Conservation (phyloP, 2,797 vertebrate species). For the Gorsachius magnificus region DNA sequence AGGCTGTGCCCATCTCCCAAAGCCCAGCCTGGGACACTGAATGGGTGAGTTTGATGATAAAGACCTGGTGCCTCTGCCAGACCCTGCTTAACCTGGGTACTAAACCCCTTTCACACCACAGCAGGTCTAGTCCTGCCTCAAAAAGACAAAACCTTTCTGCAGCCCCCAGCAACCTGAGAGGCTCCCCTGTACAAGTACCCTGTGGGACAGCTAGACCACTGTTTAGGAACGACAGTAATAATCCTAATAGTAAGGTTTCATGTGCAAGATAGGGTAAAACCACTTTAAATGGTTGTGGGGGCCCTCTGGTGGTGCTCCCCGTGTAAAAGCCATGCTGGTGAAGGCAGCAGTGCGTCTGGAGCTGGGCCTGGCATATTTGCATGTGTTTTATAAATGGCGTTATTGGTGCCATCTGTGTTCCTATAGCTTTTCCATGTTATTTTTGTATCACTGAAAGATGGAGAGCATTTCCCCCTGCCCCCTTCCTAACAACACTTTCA, state of each 20-base stretch:
- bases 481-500: background rate
- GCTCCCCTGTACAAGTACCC: background rate
- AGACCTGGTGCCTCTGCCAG: background rate
- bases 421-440: background rate
- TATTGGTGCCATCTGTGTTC: background rate
- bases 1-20: background rate
- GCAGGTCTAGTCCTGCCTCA: background rate
- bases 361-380: background rate
- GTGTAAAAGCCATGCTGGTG: background rate
- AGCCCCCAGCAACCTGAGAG: background rate
- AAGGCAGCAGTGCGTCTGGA: background rate
- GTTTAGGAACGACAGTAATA: background rate
- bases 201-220: background rate
- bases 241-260: accelerated
- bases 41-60: accelerated
- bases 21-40: background rate
- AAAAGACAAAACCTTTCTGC: background rate
- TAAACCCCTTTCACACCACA: background rate
- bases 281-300: background rate
- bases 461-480: background rate
- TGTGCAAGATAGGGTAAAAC: background rate
- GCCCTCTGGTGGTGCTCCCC: background rate
- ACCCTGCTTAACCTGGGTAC: accelerated
- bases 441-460: background rate
- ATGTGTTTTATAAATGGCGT: background rate